These are phyloP conservation scores for Pygoscelis antarcticus DNA, from an alignment of 2,113 vertebrate species.

Conservation along the genomic window DNA sequence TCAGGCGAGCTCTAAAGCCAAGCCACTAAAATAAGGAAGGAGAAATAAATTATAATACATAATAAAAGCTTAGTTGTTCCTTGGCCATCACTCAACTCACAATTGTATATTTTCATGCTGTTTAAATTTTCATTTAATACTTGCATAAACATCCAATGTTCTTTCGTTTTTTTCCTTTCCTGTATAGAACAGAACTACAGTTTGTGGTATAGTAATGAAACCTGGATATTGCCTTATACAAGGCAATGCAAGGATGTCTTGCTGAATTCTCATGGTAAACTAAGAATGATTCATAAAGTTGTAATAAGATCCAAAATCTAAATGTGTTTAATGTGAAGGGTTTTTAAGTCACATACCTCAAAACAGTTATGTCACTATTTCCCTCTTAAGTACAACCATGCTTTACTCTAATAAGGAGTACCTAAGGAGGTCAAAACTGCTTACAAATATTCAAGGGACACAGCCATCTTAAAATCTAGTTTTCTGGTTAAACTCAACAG, in stretches of 20 bases:
- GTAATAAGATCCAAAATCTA: neutral
- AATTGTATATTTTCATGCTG: neutral
- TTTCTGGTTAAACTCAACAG: neutral
- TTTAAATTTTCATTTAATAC: neutral
- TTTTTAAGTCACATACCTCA: neutral
- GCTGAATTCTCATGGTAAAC: neutral
- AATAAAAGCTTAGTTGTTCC: neutral
- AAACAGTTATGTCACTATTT: neutral
- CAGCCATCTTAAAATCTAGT: neutral
- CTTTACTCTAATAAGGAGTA: neutral
- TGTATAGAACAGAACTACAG: neutral
- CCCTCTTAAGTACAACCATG: neutral
- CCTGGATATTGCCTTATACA: neutral
- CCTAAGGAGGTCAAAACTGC: neutral
- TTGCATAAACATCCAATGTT: neutral
- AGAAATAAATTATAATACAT: neutral
- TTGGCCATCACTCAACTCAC: neutral
- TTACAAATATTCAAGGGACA: neutral
- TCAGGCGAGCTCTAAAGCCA: neutral
- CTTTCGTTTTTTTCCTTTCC: neutral
- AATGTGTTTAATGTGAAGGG: neutral
- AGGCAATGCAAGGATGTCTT: neutral
- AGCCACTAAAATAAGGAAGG: neutral
- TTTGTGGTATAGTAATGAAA: neutral
- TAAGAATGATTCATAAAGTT: neutral